Base-by-base conservation (phyloP, 2,113 vertebrate genomes). In the Platichthys flesus region DNA sequence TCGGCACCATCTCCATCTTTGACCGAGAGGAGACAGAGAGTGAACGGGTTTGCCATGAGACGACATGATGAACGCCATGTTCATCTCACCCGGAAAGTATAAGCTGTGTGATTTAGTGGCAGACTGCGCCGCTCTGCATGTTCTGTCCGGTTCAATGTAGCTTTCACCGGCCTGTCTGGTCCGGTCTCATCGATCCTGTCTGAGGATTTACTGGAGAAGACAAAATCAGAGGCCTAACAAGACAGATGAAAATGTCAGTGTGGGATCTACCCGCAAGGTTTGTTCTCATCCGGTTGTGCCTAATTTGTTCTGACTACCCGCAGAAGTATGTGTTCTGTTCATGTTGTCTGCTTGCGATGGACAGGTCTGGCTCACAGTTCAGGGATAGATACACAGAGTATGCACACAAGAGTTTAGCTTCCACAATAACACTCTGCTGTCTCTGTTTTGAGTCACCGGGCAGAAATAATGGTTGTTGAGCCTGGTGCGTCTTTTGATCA, bases 131-230 rank as follows among this genome's bases (percentile, higher is more conserved):
- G 61, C 70, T 78, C 59, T 74, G 24, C 5, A 47, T 63, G 45
- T 69, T 69, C 42, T 15, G 26, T 69, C 56, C 21, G 26, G 26
- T 55, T 74, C 37, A 61, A 20, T 86, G 51, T 40, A n/a, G 8
- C 58, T 71, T 73, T 55, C 67, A 26, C 75, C 62, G 42, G 6
- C 42, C 45, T 65, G 74, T 85, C 78, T 81, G 37, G 26, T 75
- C 73, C 80, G 0, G 2, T 71, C 47, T 84, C 4, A 87, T 86
- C 16, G 74, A 89, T 91, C 57, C 49, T 67, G 54, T 69, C 82
- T 83, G 56, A 78, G 13, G 55, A 76, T 72, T 80, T 54, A 26
- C 49, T 71, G 57, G 77, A 52, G 45, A 35, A 87, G 81, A 88
- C 69, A 81, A 81, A 82, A 69, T 79, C 69, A 63, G 45, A 59